Conservation (phyloP, 2,888 invertebrate genomes). For the Trachelus stipa region DNA sequence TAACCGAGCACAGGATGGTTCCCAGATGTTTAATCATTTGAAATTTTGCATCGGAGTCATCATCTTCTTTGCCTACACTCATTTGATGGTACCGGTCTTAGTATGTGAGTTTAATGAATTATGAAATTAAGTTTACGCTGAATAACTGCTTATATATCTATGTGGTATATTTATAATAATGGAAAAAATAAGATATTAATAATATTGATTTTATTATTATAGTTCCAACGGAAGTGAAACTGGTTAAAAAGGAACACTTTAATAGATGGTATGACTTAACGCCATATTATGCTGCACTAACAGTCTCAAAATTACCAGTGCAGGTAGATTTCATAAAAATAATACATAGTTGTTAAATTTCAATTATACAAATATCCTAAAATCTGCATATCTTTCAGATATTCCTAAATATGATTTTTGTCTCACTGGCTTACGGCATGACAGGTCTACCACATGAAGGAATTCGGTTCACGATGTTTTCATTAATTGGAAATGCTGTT, state of each 20-base stretch:
- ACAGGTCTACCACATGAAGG: conserved; percentile 77
- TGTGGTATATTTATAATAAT: not conserved
- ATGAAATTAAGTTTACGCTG: too few relatives aligned
- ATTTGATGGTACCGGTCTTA: conserved; percentile 77
- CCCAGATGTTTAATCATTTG: conserved; percentile 77
- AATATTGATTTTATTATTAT: conserved; percentile 37
- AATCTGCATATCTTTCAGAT: conserved; percentile 63
- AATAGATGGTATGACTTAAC: conserved; percentile 77
- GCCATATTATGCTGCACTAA: conserved; percentile 75
- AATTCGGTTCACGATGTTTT: conserved; percentile 76
- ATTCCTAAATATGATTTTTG: conserved; percentile 72
- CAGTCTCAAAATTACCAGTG: conserved; percentile 73
- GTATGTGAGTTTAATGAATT: conserved; percentile 71
- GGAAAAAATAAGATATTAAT: not conserved
- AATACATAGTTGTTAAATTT: not conserved
- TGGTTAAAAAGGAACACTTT: conserved; percentile 77
- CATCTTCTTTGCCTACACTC: conserved; percentile 76
- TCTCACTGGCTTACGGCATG: conserved; percentile 74
- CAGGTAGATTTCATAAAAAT: conserved; percentile 52
- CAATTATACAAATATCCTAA: not conserved
- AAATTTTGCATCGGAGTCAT: conserved; percentile 76
- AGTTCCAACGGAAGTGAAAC: conserved; percentile 78
- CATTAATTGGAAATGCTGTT: conserved; percentile 75
- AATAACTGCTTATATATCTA: not conserved
- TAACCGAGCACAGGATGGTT: conserved; percentile 74